phyloP scores from a whole-genome alignment of 1,140 invertebrate species.

The Drosophila santomea region DNA sequence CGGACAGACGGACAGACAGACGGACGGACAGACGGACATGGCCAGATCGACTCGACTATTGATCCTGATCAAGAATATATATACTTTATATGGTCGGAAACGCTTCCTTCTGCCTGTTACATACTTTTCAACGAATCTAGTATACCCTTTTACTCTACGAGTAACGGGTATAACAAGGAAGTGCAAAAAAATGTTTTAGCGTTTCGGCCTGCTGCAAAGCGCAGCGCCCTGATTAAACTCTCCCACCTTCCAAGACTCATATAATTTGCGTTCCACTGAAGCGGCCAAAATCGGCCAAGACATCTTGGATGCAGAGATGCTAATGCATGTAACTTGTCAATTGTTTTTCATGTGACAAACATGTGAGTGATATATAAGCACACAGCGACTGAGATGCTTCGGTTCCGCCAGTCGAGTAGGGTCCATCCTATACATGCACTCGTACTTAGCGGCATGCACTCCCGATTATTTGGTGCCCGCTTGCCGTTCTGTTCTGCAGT shows the following conservation, averaged over 20 bases:
- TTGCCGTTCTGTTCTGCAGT: constrained; percentile 13
- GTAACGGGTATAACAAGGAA: no score
- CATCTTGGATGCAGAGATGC: constrained; percentile 49
- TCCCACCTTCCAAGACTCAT: not conserved
- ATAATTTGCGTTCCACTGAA: constrained; percentile 27
- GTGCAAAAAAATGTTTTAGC: no score
- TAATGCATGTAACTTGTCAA: constrained; percentile 82
- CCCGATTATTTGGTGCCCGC: constrained; percentile 46
- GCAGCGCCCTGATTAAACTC: not conserved
- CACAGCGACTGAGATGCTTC: constrained; percentile 45
- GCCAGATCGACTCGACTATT: no score
- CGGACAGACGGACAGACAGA: no score
- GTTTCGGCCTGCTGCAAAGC: no score
- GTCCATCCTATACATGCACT: constrained; percentile 68
- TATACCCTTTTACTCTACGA: no score
- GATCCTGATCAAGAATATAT: no score
- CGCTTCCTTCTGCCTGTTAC: no score
- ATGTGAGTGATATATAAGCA: constrained; percentile 83
- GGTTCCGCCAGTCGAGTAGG: constrained; percentile 38
- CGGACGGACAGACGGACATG: no score
- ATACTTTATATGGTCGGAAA: no score
- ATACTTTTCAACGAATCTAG: no score
- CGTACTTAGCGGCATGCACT: constrained; percentile 74
- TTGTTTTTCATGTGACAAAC: constrained; percentile 83
- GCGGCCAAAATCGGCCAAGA: constrained; percentile 40